Evolutionary conservation across 2,888 invertebrate genomes (phyloP), one percentile per base, ranked within the genome.

Genomic region (Drosophila niveifrons): DNA sequence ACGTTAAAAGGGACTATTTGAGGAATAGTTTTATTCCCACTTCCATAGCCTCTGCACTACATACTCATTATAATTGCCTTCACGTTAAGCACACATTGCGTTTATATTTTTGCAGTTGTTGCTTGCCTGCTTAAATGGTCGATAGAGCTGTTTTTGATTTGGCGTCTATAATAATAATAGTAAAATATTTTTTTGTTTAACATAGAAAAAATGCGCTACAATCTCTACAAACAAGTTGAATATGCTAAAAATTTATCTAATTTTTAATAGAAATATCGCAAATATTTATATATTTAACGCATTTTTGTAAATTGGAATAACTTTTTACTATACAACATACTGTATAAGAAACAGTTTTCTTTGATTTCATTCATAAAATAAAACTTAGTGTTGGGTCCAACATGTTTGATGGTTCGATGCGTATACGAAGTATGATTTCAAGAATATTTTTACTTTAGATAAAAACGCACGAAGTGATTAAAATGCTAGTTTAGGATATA

Each of bases 311-410:
- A 23, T 23, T 23, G 23, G 23, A 23, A 23, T n/a, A 23, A 23
- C 23, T 23, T 23, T 23, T 4, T 23, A 23, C 23, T 23, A n/a
- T n/a, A n/a, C n/a, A n/a, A n/a, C n/a, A n/a, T n/a, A 23, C 23
- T 23, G 23, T 23, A 43, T 36, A 23, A 46, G n/a, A 41, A 15
- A 50, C 9, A 56, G 18, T 13, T 55, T 41, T 43, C 39, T 57
- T 51, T 43, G 7, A 13, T 44, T 80, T 79, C 86, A 83, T 83
- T 83, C 88, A 88, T 88, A 72, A 88, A 75, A 64, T 61, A 43
- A 50, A 47, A 17, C 47, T 46, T 41, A 66, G 28, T 31, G 59
- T 68, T 50, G 58, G 17, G 23, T 77, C 81, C 13, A 80, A 70
- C 80, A 82, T 70, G 82, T 55, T 80, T 13, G 73, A 57, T n/a